phyloP scores from a whole-genome alignment of 2,888 invertebrate genomes.

The Aricia artaxerxes region DNA sequence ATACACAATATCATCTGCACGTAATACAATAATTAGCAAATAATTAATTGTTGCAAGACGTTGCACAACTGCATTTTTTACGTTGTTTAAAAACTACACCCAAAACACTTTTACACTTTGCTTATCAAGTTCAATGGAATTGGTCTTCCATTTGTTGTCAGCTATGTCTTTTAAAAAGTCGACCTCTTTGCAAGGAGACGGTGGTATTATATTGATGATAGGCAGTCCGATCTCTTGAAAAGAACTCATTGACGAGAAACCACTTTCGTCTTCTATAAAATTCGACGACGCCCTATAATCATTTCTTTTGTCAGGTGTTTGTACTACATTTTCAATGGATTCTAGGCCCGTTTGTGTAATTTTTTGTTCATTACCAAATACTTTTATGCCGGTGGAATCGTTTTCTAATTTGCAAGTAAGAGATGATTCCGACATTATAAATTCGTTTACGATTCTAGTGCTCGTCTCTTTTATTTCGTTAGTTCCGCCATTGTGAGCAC shows the following conservation, averaged over 20 bases:
- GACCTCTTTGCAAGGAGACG: constrained; percentile 71
- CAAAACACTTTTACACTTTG: constrained; percentile 73
- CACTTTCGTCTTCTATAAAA: constrained; percentile 88
- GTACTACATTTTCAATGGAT: constrained; percentile 45
- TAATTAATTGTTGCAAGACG: constrained; percentile 29
- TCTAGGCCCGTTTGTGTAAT: constrained; percentile 42
- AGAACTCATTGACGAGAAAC: constrained; percentile 91
- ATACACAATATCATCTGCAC: constrained; percentile 27
- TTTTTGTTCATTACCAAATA: constrained; percentile 49
- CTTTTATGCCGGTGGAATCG: constrained; percentile 50
- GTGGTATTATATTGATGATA: constrained; percentile 73
- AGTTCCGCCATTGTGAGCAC: constrained; percentile 48
- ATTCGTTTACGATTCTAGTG: constrained; percentile 50
- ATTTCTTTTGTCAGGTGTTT: constrained; percentile 53
- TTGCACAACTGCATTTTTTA: constrained; percentile 33
- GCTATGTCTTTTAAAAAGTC: constrained; percentile 58
- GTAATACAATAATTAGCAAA: constrained; percentile 27
- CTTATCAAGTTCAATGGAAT: constrained; percentile 60
- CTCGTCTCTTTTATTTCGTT: constrained; percentile 51
- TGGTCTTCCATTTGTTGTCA: constrained; percentile 64
- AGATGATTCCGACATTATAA: constrained; percentile 51
- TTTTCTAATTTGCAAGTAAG: constrained; percentile 54
- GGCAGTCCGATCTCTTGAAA: constrained; percentile 91
- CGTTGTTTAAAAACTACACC: constrained; percentile 54
- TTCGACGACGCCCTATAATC: constrained; percentile 60